These are phyloP conservation scores for Montipora efflorescens DNA, from an alignment of 64 coral and sea anemone genomes.

Conservation along the genomic window DNA sequence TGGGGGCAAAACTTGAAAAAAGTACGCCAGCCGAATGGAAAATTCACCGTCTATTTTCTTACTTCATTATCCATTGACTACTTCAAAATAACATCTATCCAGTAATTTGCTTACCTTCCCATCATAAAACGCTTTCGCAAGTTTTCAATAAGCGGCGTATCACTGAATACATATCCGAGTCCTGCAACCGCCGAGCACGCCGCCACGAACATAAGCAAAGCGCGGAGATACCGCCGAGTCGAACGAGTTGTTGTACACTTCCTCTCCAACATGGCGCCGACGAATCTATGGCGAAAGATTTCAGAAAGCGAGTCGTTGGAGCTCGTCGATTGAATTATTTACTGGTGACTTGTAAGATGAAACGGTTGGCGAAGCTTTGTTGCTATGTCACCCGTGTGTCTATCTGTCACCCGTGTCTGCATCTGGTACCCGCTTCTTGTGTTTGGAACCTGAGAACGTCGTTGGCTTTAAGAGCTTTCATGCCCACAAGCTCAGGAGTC, in stretches of 20 bases:
- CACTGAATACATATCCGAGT: conserved; percentile 69
- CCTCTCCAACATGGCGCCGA: conserved; percentile 62
- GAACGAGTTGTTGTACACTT: conserved; percentile 33
- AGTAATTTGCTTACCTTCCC: conserved; percentile 77
- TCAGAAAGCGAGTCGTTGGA: background rate
- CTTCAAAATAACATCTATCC: background rate
- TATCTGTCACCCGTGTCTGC: conserved; percentile 27
- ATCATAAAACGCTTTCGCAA: conserved; percentile 88
- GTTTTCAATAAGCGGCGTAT: conserved; percentile 55
- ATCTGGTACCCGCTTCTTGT: conserved; percentile 40
- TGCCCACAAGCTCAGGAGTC: too few species aligned
- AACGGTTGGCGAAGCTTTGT: conserved; percentile 41
- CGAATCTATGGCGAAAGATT: background rate
- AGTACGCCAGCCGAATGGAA: too few species aligned
- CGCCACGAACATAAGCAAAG: conserved; percentile 35
- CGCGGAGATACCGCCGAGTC: conserved; percentile 41
- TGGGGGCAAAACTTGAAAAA: too few species aligned
- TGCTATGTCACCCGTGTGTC: conserved; percentile 49
- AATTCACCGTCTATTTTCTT: background rate
- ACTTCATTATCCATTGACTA: background rate
- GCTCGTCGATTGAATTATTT: conserved; percentile 12
- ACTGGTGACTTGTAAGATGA: conserved; percentile 31
- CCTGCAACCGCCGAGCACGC: conserved; percentile 54
- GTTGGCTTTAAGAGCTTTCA: too few species aligned
- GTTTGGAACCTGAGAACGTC: background rate